Evolutionary conservation across 2,888 invertebrate genomes (phyloP).

Genomic region (Pantelozetes paolii): DNA sequence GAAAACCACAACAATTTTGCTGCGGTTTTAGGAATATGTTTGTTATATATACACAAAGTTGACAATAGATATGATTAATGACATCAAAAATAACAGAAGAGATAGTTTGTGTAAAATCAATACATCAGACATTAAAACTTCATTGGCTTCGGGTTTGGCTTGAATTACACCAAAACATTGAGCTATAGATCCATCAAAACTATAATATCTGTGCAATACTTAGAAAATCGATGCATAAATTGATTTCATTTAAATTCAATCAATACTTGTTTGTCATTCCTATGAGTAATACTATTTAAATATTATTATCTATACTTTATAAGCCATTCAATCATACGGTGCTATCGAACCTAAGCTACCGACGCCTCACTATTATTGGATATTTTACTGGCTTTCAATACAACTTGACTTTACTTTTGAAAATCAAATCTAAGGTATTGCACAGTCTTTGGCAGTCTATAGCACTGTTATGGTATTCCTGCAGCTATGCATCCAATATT

Average conservation of each 20-base stretch:
- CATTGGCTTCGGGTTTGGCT: slow-evolving; percentile 19
- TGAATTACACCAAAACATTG: slow-evolving; percentile 21
- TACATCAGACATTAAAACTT: slow-evolving; percentile 30
- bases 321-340: neutral
- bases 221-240: neutral
- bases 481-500: neutral
- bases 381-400: neutral
- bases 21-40: too few species aligned
- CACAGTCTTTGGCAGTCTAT: neutral
- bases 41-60: slow-evolving; percentile 7
- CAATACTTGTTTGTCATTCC: slow-evolving; percentile 21
- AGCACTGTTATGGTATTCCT: too few species aligned
- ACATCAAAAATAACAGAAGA: slow-evolving; percentile 23
- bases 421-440: neutral
- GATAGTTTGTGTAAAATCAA: slow-evolving; percentile 5
- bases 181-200: neutral
- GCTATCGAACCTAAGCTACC: neutral
- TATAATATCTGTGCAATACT: neutral
- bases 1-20: too few species aligned
- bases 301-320: neutral
- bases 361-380: neutral
- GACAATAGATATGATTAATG: slow-evolving; percentile 31
- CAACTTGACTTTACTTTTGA: neutral
- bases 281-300: neutral
- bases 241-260: neutral